phyloP scores from a whole-genome alignment of 2,888 invertebrate genomes.

The Synergus laeviventris region DNA sequence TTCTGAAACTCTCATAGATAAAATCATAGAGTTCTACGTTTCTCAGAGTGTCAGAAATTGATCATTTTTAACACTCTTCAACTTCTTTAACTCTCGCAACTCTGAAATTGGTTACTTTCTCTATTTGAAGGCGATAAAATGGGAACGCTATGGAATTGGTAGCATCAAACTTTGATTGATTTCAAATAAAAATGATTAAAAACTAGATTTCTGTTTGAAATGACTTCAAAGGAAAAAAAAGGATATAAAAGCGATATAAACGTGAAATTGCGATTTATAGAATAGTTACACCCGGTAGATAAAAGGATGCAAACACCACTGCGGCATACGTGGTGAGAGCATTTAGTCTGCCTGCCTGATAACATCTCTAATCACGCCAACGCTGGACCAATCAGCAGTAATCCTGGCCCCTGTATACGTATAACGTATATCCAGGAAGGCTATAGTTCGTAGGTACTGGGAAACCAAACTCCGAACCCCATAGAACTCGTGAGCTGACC shows the following conservation, averaged over 20 bases:
- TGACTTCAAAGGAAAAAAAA: conserved; percentile 9
- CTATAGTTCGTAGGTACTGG: conserved; percentile 63
- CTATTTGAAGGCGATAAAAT: not conserved
- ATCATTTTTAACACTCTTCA: not conserved
- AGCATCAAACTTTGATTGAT: not conserved
- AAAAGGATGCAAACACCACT: conserved; percentile 63
- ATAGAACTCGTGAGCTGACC: conserved; percentile 58
- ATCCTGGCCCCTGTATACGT: conserved; percentile 68
- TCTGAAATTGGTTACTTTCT: not conserved
- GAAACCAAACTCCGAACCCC: conserved; percentile 64
- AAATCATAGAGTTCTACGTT: not conserved
- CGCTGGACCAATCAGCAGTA: conserved; percentile 75
- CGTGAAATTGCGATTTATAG: conserved; percentile 14
- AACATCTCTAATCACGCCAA: conserved; percentile 76
- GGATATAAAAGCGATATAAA: not conserved
- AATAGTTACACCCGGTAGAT: conserved; percentile 48
- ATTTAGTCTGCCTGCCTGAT: conserved; percentile 68
- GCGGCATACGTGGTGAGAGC: conserved; percentile 53
- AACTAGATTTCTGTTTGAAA: conserved; percentile 6
- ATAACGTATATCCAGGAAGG: conserved; percentile 63
- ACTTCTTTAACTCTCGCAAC: not conserved
- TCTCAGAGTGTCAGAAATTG: not conserved
- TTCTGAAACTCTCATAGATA: too few relatives aligned
- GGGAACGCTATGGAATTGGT: not conserved
- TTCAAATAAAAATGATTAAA: not conserved